Evolutionary conservation across 1,140 invertebrate species (phyloP).

Genomic region (honey bee (Apis mellifera)): Amel_HAv3.1 CM009945.2:2847001-2847500

Average conservation of each 20-base stretch:
- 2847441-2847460: neutral
- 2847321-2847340: neutral
- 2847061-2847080: slow-evolving; percentile 33
- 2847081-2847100: slow-evolving; percentile 29
- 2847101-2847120: neutral
- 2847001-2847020: slow-evolving; percentile 80
- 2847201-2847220: neutral
- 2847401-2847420: neutral
- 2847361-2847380: neutral
- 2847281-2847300: neutral
- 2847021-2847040: slow-evolving; percentile 67
- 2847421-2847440: neutral
- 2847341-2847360: neutral
- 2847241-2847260: neutral
- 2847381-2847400: neutral
- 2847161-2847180: slow-evolving; percentile 16
- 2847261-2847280: neutral
- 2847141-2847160: slow-evolving; percentile 7
- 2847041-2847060: slow-evolving; percentile 67
- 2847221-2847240: neutral
- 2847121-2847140: neutral
- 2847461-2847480: neutral
- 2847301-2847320: neutral
- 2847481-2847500: neutral
- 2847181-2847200: neutral